A percentile compares a stretch with the other conserved stretches of the same genome.
phyloP scores from a whole-genome alignment of 2,888 invertebrate species.

The Drosophila borealis region DNA sequence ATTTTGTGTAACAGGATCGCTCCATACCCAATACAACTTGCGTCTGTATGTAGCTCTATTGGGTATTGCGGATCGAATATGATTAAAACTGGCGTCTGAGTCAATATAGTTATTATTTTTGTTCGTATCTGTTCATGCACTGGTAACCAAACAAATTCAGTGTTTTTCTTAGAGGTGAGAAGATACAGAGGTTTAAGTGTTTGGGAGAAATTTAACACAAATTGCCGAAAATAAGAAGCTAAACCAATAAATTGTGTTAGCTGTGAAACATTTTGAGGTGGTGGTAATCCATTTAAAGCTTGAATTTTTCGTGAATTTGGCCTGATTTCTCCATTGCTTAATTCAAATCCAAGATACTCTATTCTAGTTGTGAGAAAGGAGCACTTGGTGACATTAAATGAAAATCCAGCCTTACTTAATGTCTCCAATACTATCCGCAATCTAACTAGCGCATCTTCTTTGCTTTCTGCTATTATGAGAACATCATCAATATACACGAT shows the following conservation, averaged over 20 bases:
- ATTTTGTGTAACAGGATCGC: not conserved
- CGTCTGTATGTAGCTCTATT: slow-evolving; percentile 11
- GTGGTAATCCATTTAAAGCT: no score
- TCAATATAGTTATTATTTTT: slow-evolving; percentile 13
- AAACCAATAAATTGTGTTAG: no score
- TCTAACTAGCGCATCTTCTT: no score
- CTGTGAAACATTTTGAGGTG: no score
- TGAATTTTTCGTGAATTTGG: slow-evolving; percentile 4
- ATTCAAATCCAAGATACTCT: slow-evolving; percentile 19
- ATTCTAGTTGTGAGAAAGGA: slow-evolving; percentile 12
- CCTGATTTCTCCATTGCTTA: slow-evolving; percentile 12
- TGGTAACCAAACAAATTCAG: slow-evolving; percentile 7
- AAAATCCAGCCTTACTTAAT: no score
- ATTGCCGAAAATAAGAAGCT: no score
- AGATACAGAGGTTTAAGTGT: no score
- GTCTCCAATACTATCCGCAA: no score
- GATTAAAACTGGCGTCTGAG: slow-evolving; percentile 16
- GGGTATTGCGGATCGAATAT: slow-evolving; percentile 19
- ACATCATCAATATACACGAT: no score
- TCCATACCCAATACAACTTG: not conserved
- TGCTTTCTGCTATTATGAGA: no score
- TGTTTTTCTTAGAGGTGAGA: slow-evolving; percentile 11
- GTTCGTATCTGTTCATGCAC: slow-evolving; percentile 7
- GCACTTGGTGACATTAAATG: not conserved
- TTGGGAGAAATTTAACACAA: no score